A percentile compares a stretch with the other conserved stretches of the same genome.
These are phyloP conservation scores for Odocoileus hemionus DNA, from an alignment of 2,113 vertebrate species.

Conservation along the genomic window DNA sequence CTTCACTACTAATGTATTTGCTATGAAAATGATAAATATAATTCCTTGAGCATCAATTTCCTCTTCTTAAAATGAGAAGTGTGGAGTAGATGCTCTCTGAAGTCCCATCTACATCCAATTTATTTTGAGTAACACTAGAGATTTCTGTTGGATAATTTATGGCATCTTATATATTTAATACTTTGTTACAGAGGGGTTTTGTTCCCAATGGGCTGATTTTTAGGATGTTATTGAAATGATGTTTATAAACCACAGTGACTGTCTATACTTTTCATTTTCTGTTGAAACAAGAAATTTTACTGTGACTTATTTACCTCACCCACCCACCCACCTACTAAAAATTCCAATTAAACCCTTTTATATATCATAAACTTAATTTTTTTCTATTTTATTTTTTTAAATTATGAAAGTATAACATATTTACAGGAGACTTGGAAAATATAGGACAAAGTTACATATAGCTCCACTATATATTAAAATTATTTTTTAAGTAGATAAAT, in stretches of 20 bases:
- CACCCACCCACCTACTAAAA: neutral
- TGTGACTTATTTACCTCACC: neutral
- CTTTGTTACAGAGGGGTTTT: neutral
- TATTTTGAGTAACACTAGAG: neutral
- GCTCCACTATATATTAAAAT: neutral
- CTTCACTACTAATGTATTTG: neutral
- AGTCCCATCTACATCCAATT: neutral
- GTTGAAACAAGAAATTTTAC: neutral
- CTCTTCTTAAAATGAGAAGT: neutral
- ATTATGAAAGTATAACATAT: neutral
- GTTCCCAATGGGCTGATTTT: neutral
- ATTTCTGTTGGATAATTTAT: constrained; percentile 1
- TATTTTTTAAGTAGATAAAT: neutral
- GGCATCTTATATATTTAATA: neutral
- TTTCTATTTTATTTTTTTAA: neutral
- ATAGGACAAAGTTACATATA: neutral
- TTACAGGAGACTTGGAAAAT: neutral
- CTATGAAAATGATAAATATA: neutral
- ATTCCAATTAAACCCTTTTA: neutral
- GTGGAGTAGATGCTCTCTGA: neutral
- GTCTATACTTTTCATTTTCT: neutral
- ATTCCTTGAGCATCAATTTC: neutral
- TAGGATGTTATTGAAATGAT: neutral
- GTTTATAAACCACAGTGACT: neutral
- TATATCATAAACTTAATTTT: neutral